Evolutionary conservation across 2,888 invertebrate species (phyloP), one percentile per base, ranked within the genome.

Genomic region (Cheilosia vulpina): DNA sequence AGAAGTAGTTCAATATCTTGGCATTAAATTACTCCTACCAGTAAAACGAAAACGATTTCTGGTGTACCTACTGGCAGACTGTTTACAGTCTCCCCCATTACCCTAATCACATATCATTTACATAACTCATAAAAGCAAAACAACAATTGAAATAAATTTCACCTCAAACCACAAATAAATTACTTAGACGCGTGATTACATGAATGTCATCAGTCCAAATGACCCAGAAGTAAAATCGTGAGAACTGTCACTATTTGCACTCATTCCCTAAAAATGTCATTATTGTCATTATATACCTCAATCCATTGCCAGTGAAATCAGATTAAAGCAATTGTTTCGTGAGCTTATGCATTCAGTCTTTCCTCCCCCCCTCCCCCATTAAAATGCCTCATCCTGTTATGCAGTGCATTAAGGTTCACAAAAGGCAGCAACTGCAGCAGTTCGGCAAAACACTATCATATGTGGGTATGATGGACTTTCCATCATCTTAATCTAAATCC

Each of bases 221-320:
- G 52, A 58, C 65, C 69, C 60, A 84, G 41, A 68, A 84, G 47
- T 53, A 75, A 55, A 75, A 58, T 78, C 83, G 83, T 83, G 83
- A 73, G 84, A 84, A 84, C 57, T 45, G 19, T 45, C 38, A 53
- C 38, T 47, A 57, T 55, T 34, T 41, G 53, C 52, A 27, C 47
- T 55, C 31, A 11, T 65, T 53, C 31, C 65, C 31, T 13, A 60
- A 43, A 78, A 82, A 31, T 41, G n/a, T 19, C 63, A 57, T 43
- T 62, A 53, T 71, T 72, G 50, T 47, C 34, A 41, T 62, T 45
- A 45, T 45, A 45, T 34, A 21, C 19, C 21, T 24, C 31, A 31
- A 43, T 45, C 19, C 9, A 15, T 52, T 43, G 34, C 11, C 38
- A 50, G 72, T 34, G 52, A 76, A 76, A 76, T 34, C 43, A 62